Percentiles rank a stretch among this genome's conserved stretches.
Conservation (phyloP, 2,797 vertebrate species). For the Propithecus deckenii region DNA sequence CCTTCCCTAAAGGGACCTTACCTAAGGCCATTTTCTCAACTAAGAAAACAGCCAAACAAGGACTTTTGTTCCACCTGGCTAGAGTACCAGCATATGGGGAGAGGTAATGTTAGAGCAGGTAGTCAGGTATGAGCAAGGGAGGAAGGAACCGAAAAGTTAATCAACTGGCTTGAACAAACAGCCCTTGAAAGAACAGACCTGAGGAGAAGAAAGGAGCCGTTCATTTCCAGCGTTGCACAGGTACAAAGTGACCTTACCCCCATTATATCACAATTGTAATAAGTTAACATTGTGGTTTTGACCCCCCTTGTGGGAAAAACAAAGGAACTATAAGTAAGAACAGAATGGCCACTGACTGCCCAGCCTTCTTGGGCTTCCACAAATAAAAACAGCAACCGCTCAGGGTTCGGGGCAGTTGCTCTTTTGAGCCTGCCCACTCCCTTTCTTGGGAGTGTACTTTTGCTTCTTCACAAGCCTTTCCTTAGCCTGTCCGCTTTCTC, state of each 20-base stretch:
- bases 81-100: not conserved
- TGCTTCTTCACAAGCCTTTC: not conserved
- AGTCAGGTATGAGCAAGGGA: not conserved
- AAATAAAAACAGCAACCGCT: not conserved
- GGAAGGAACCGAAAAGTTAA: not conserved
- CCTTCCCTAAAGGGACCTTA: not conserved
- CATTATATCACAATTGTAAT: not conserved
- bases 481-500: not conserved
- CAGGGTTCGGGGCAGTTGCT: not conserved
- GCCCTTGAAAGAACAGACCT: not conserved
- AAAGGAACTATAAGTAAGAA: not conserved
- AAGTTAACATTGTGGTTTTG: not conserved
- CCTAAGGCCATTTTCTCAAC: not conserved
- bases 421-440: not conserved
- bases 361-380: not conserved
- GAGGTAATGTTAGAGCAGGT: not conserved
- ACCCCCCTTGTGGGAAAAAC: not conserved
- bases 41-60: slow-evolving; percentile 13
- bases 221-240: not conserved
- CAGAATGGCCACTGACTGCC: not conserved
- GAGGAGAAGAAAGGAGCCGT: not conserved
- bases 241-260: no score
- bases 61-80: not conserved
- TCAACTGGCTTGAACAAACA: not conserved
- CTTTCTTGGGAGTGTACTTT: not conserved